phyloP scores from a whole-genome alignment of 2,797 vertebrate species.

The Chloroceryle amazona region DNA sequence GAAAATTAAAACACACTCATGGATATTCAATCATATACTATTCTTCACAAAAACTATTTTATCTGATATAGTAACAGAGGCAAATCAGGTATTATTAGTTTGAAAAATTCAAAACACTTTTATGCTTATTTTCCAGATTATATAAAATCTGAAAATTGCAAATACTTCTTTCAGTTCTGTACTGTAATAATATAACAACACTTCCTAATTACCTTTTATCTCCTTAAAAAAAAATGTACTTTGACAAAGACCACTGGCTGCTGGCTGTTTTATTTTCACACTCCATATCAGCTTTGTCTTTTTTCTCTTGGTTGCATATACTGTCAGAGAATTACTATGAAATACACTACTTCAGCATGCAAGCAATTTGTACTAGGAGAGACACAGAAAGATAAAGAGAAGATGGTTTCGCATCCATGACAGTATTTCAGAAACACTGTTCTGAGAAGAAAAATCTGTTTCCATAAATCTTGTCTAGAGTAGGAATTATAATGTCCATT shows the following conservation, averaged over 20 bases:
- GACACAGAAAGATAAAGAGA: background rate
- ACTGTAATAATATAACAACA: background rate
- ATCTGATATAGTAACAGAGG: background rate
- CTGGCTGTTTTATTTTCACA: background rate
- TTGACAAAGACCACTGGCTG: background rate
- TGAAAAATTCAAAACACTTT: background rate
- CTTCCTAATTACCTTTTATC: conserved; percentile 2
- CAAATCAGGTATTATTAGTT: background rate
- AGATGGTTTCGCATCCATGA: background rate
- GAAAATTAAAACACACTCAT: background rate
- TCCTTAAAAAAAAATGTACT: background rate
- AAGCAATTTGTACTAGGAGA: background rate
- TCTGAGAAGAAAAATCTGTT: background rate
- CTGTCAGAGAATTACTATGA: background rate
- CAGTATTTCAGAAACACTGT: background rate
- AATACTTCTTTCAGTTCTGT: background rate
- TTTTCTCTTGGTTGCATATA: background rate
- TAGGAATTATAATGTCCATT: background rate
- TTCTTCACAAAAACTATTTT: background rate
- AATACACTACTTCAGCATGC: background rate
- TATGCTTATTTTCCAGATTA: background rate
- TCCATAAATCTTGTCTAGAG: background rate
- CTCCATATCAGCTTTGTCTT: background rate
- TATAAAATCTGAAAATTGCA: background rate
- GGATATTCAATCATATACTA: background rate